phyloP scores from a whole-genome alignment of 2,113 vertebrate genomes.

The Nyctereutes procyonoides region DNA sequence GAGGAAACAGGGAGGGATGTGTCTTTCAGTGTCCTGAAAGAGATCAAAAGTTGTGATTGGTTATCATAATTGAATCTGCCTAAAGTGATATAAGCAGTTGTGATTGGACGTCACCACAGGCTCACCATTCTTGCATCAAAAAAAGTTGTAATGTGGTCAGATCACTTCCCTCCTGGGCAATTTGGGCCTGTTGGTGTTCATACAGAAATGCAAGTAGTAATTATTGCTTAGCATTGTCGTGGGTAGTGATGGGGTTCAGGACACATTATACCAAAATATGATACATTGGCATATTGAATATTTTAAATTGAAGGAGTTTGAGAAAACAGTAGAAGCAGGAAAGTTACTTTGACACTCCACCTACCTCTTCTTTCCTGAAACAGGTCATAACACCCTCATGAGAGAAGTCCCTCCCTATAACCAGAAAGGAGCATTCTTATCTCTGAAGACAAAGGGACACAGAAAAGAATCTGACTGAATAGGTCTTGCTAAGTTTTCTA shows the following conservation, averaged over 20 bases:
- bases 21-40: not conserved
- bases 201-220: not conserved
- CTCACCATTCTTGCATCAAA: not conserved
- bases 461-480: not conserved
- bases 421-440: not conserved
- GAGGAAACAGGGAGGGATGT: not conserved
- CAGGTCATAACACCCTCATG: not conserved
- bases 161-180: not conserved
- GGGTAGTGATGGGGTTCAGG: not conserved
- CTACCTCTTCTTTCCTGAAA: not conserved
- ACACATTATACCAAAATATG: not conserved
- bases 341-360: not conserved
- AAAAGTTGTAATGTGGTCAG: not conserved
- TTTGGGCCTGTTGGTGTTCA: not conserved
- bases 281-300: not conserved
- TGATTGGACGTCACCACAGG: not conserved
- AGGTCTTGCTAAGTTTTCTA: not conserved
- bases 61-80: not conserved
- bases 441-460: not conserved
- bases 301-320: not conserved
- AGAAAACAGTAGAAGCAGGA: not conserved
- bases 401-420: not conserved
- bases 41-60: not conserved
- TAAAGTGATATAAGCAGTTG: not conserved
- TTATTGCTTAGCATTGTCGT: not conserved